Evolutionary conservation across 2,888 invertebrate species (phyloP).

Genomic region (Agrochola lychnidis): DNA sequence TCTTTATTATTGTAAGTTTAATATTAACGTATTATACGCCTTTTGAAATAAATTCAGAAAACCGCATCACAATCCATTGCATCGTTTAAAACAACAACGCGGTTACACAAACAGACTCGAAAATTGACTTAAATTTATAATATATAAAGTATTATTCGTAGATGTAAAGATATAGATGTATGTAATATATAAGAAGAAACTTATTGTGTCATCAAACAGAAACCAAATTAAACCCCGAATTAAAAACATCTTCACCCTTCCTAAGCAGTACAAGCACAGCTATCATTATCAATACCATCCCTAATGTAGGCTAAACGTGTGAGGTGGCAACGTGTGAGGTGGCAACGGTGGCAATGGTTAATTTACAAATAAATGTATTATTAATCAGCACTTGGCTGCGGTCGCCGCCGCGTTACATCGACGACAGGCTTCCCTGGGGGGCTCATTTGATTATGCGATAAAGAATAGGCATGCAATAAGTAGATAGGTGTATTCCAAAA

Average conservation of each 20-base stretch:
- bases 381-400: constrained; percentile 45
- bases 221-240: constrained; percentile 7
- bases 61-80: neutral
- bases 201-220: neutral
- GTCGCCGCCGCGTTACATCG: constrained; percentile 19
- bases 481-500: neutral
- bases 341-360: constrained; percentile 40
- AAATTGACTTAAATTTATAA: too few species aligned
- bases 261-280: constrained; percentile 7
- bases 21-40: too few species aligned
- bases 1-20: neutral
- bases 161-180: neutral
- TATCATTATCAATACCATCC: neutral
- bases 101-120: neutral
- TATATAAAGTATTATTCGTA: too few species aligned
- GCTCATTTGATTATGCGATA: constrained; percentile 26
- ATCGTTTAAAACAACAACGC: neutral
- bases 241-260: neutral
- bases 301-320: constrained; percentile 2
- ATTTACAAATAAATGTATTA: constrained; percentile 53
- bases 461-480: neutral
- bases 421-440: constrained; percentile 24
- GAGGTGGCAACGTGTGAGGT: constrained; percentile 8
- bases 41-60: too few species aligned
- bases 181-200: neutral